Evolutionary conservation across 2,113 vertebrate species (phyloP).

Genomic region (Erpornis zantholeuca): DNA sequence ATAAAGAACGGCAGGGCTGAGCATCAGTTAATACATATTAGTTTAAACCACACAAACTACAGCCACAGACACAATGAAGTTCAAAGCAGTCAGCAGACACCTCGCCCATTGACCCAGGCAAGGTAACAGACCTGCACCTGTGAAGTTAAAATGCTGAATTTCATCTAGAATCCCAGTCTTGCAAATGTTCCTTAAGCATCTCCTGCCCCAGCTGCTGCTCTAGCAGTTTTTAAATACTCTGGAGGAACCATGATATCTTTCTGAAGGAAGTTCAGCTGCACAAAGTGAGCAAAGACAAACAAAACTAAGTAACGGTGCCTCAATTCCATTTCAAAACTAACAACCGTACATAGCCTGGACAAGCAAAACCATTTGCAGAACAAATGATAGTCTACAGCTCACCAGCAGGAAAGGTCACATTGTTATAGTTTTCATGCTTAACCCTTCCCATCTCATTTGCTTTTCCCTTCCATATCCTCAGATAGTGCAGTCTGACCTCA

Average conservation of each 20-base stretch:
- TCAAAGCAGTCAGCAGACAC: background rate
- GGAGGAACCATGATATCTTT: background rate
- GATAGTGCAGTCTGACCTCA: background rate
- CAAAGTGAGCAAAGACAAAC: background rate
- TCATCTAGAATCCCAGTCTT: background rate
- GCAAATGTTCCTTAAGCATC: background rate
- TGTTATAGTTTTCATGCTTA: background rate
- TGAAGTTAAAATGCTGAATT: background rate
- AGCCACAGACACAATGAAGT: background rate
- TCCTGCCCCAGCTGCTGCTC: background rate
- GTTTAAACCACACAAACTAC: background rate
- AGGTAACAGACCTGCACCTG: background rate
- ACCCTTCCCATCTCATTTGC: background rate
- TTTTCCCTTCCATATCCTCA: background rate
- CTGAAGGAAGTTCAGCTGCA: background rate
- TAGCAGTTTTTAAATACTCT: background rate
- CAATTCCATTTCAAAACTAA: background rate
- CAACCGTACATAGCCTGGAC: background rate
- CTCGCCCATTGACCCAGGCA: background rate
- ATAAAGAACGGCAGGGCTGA: background rate
- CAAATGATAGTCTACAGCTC: background rate
- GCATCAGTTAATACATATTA: background rate
- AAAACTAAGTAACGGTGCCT: background rate
- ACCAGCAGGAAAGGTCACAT: background rate
- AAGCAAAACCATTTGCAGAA: background rate